phyloP scores from a whole-genome alignment of 2,888 invertebrate species.

The Oscheius onirici region DNA sequence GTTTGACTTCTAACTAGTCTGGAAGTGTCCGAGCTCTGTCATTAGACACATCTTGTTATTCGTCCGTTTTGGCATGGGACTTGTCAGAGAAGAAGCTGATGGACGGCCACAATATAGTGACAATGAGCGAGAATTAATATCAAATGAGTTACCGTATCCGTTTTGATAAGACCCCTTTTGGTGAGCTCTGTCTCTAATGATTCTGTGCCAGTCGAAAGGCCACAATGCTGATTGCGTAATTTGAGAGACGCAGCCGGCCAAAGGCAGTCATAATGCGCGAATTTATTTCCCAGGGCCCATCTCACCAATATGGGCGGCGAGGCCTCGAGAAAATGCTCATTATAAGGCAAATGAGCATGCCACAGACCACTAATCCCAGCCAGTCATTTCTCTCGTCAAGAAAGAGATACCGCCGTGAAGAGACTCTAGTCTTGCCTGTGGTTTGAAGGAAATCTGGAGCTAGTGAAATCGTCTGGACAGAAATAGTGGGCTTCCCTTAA shows the following conservation, averaged over 20 bases:
- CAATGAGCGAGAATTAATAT: constrained; percentile 27
- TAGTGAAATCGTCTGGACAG: too few relatives aligned
- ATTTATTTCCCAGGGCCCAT: constrained; percentile 27
- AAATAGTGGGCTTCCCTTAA: too few relatives aligned
- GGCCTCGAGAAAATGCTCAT: constrained; percentile 25
- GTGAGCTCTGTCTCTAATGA: neutral
- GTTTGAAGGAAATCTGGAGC: too few relatives aligned
- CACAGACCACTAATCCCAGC: constrained; percentile 7
- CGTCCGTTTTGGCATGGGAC: constrained; percentile 5
- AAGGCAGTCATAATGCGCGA: constrained; percentile 31
- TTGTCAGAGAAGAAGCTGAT: constrained; percentile 8
- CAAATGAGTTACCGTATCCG: constrained; percentile 15
- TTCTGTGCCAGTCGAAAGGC: neutral
- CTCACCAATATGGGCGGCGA: constrained; percentile 18
- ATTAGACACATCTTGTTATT: constrained; percentile 18
- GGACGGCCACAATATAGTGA: constrained; percentile 25
- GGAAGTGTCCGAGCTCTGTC: neutral
- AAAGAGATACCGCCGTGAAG: neutral
- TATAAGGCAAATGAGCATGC: constrained; percentile 29
- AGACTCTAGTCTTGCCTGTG: too few relatives aligned
- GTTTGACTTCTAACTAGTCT: too few relatives aligned
- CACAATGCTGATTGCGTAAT: constrained; percentile 25
- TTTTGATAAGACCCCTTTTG: neutral
- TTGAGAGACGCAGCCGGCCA: constrained; percentile 21
- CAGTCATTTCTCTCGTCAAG: neutral